phyloP scores from a whole-genome alignment of 2,888 invertebrate species.

The Drosophila borborema region DNA sequence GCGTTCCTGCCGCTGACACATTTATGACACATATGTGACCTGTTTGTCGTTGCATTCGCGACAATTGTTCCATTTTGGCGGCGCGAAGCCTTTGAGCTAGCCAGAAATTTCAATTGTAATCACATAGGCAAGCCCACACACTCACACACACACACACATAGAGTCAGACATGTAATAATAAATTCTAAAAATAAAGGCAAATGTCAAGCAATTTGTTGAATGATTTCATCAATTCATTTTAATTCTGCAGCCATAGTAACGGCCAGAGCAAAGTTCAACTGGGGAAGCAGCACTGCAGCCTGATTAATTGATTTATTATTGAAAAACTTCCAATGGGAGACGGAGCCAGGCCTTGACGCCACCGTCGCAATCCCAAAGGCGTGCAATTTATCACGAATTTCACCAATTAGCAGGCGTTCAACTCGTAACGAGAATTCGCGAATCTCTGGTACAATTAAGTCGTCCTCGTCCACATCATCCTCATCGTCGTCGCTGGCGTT shows the following conservation, averaged over 20 bases:
- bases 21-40: conserved; percentile 55
- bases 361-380: conserved; percentile 8
- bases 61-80: conserved; percentile 34
- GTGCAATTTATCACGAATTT: conserved; percentile 62
- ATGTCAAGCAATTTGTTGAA: conserved; percentile 52
- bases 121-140: conserved; percentile 6
- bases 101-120: conserved; percentile 42
- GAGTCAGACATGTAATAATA: background rate
- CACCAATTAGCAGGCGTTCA: conserved; percentile 63
- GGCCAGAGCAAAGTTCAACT: conserved; percentile 47
- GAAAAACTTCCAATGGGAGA: conserved; percentile 18
- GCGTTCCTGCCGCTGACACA: conserved; percentile 59
- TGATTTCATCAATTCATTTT: conserved; percentile 43
- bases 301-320: conserved; percentile 62
- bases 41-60: conserved; percentile 34
- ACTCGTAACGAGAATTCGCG: conserved; percentile 40
- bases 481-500: conserved; percentile 1
- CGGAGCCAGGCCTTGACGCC: background rate
- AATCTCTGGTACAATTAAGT: conserved; percentile 51
- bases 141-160: background rate
- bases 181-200: conserved; percentile 16
- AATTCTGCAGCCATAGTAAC: conserved; percentile 51
- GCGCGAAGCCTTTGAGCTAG: conserved; percentile 59
- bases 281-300: conserved; percentile 33
- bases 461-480: background rate